Base-by-base conservation (phyloP, 2,888 invertebrate species). In the Lathronympha strigana region DNA sequence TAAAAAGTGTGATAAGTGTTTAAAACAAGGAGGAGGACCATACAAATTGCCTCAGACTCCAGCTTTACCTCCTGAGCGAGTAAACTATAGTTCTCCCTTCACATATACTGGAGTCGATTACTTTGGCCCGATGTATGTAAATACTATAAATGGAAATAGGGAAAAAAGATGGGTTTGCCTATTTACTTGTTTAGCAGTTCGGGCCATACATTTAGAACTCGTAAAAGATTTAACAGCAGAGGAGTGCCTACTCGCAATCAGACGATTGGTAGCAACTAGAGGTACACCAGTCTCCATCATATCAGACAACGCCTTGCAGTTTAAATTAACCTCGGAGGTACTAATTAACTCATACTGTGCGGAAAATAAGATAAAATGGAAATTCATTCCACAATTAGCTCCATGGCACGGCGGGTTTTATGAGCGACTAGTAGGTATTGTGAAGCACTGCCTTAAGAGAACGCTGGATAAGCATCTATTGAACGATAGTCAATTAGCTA, bases 391-490 rank as follows among this genome's bases (percentile, higher is more conserved):
- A 0, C 40, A 71, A 43, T 45, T 70, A 3, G 66, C 67, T 4
- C 68, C 70, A 4, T 70, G 70, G 68, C 38, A 36, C 17, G 70
- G 68, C 8, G 70, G 70, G 2, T 61, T 66, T 8, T 70, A 70
- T 23, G 70, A 70, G 31, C 61, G 70, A 3, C 45, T 71, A 1
- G 21, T 69, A 21, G 66, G 55, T 9, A 5, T 71, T 0, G 63
- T 67, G 3, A 71, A 71, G 50, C 23, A 67, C 17, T 69, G 64
- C 25, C n/a, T 71, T 5, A 67, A 67, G 23, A 38, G 62, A n/a
- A 67, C 71, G 9, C 19, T 71, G 9, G 66, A 66, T 4, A 69
- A 68, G 38, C 69, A 68, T 17, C 19, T 68, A 13, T 9, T 68
- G 0, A 60, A 40, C 1, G 50, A 69, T 17, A 63, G 17, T 17